phyloP scores from a whole-genome alignment of 2,888 invertebrate genomes.

The Mimas tiliae region DNA sequence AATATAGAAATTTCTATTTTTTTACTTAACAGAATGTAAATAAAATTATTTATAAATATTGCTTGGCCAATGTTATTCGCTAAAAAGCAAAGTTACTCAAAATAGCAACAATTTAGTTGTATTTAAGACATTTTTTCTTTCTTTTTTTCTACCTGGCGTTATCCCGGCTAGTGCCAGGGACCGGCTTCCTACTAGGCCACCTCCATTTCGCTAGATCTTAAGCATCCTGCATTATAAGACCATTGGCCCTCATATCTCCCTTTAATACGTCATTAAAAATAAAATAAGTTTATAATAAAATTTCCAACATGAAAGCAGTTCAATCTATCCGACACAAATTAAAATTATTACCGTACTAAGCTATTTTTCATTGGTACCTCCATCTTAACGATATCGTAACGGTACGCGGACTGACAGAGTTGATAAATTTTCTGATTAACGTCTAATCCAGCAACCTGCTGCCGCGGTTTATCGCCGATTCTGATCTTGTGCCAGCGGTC shows the following conservation, averaged over 20 bases:
- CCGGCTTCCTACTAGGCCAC: too few relatives aligned
- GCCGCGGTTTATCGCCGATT: conserved; percentile 34
- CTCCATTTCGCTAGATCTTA: too few relatives aligned
- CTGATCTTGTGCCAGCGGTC: conserved; percentile 30
- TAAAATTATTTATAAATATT: background rate
- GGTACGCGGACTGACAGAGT: conserved; percentile 31
- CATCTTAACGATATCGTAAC: conserved; percentile 37
- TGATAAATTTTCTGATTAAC: conserved; percentile 45
- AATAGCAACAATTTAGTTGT: too few relatives aligned
- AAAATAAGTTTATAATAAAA: too few relatives aligned
- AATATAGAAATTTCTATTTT: background rate
- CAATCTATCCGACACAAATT: background rate
- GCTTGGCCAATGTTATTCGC: too few relatives aligned
- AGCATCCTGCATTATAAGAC: too few relatives aligned
- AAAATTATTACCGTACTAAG: conserved; percentile 11
- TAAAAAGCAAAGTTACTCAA: too few relatives aligned
- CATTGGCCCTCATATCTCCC: too few relatives aligned
- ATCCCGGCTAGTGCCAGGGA: too few relatives aligned
- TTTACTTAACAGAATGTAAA: background rate
- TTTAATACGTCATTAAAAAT: too few relatives aligned
- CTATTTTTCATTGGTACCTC: conserved; percentile 21
- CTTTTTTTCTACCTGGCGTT: too few relatives aligned
- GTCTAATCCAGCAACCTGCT: conserved; percentile 32
- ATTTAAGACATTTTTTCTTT: too few relatives aligned
- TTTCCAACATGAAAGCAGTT: background rate